Base-by-base conservation (phyloP, 2,113 vertebrate species). In the Gasterosteus nipponicus region DNA sequence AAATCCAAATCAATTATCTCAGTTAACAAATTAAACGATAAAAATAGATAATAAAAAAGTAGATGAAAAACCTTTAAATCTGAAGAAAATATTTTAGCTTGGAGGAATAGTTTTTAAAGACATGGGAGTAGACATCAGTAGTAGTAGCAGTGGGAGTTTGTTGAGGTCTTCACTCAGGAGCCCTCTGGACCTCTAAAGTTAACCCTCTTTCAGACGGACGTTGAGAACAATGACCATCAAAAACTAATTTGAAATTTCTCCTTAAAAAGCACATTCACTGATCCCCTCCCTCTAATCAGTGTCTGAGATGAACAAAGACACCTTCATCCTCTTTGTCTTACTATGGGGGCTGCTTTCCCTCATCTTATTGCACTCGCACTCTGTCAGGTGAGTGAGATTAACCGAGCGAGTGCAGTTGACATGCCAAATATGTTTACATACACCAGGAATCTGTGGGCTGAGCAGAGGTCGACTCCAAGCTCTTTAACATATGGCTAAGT, bases 401-500 rank as follows among this genome's bases (percentile, higher is more conserved):
- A 19, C 38, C 33, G 3, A 31, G 2, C 10, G 16, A 54, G 31
- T 63, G 42, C 38, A 49, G 22, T 58, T 49, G 19, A 39, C 31
- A 44, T 65, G 61, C 63, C 53, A 66, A 31, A 19, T 19, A 39
- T 67, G 31, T 67, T 75, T 59, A 51, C 10, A 26, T 35, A 38
- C 73, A 29, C 8, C 54, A 75, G 42, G 54, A 59, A 59, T 67
- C 19, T 59, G 41, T 42, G 35, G 29, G 46, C 18, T 33, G 15
- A 29, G 22, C 14, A 38, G 3, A 56, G 31, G 5, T 49, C 1
- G 14, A 44, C 44, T 44, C 42, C 46, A 9, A 65, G 22, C 42
- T 65, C 42, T 47, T 14, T 19, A 44, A 65, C 38, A 44, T 56
- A 39, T 14, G 58, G 58, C 44, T 62, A 29, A 26, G 29, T 70